Percentiles rank a stretch among this genome's conserved stretches.
Evolutionary conservation across 35 echinoderm and acorn worm genomes (phyloP).

Genomic region (Strongylocentrotus purpuratus): DNA sequence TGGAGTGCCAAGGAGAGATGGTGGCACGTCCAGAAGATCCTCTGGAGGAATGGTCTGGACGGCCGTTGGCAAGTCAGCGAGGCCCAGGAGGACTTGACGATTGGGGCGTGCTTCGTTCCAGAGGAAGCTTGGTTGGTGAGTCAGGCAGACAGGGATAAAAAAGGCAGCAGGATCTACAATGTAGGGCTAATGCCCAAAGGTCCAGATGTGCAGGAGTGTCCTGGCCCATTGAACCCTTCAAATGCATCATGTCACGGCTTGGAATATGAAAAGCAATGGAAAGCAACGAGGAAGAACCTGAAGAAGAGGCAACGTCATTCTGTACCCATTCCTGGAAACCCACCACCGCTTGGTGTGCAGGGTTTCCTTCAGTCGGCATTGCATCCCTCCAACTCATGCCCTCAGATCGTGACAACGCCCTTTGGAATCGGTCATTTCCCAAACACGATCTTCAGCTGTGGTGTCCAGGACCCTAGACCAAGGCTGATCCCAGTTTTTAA

Average conservation of each 20-base stretch:
- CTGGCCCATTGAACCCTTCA: background rate
- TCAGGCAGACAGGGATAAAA: background rate
- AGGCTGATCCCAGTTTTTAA: background rate
- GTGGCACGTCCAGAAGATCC: background rate
- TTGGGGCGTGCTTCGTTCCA: background rate
- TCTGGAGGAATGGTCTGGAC: background rate
- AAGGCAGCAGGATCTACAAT: background rate
- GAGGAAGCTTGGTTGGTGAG: constrained; percentile 23
- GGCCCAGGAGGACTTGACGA: background rate
- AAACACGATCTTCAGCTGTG: background rate
- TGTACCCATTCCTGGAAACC: background rate
- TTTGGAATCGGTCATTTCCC: background rate
- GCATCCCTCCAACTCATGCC: background rate
- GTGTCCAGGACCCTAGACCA: background rate
- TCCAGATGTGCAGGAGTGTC: too few species aligned
- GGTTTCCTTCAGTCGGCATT: background rate
- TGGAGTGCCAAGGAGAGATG: background rate
- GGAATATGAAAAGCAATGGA: background rate
- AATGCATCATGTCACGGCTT: background rate
- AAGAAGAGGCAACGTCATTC: background rate
- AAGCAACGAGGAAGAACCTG: background rate
- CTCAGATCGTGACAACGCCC: background rate
- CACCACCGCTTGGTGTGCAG: background rate
- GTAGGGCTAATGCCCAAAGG: background rate
- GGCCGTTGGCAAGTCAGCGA: background rate